phyloP scores from a whole-genome alignment of 1,140 invertebrate genomes.

The Atopsyche davidsoni region DNA sequence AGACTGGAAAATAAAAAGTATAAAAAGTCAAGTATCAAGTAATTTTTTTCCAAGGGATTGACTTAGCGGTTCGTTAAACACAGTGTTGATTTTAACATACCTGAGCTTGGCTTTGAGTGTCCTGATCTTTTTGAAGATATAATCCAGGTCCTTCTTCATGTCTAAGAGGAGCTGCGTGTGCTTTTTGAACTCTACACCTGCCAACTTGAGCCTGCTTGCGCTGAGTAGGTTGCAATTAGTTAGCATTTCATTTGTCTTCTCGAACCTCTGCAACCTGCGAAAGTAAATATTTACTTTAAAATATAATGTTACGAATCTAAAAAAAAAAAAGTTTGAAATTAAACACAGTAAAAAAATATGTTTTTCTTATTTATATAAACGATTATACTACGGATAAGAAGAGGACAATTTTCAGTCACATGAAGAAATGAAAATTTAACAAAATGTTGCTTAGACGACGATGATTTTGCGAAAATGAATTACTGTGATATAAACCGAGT shows the following conservation, averaged over 20 bases:
- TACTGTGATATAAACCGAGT: not conserved
- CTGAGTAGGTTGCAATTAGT: slow-evolving; percentile 90
- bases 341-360: not conserved
- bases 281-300: not conserved
- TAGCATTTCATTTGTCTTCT: slow-evolving; percentile 97
- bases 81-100: slow-evolving; percentile 24
- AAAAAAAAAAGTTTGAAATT: not conserved
- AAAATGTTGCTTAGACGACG: not conserved
- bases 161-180: slow-evolving; percentile 74
- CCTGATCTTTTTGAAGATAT: slow-evolving; percentile 65
- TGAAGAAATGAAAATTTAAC: not conserved
- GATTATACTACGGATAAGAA: not conserved
- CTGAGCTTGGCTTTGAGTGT: slow-evolving; percentile 75
- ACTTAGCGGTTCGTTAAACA: not conserved
- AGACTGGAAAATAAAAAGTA: slow-evolving; percentile 40
- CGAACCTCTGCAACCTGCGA: slow-evolving; percentile 84
- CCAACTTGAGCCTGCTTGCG: slow-evolving; percentile 69
- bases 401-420: not conserved
- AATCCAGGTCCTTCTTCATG: slow-evolving; percentile 64
- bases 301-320: not conserved
- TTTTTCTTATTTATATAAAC: not conserved
- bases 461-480: not conserved
- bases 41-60: not conserved
- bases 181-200: slow-evolving; percentile 80
- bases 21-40: not conserved